Evolutionary conservation across 2,888 invertebrate species (phyloP).

Genomic region (Parasteatoda lunata): DNA sequence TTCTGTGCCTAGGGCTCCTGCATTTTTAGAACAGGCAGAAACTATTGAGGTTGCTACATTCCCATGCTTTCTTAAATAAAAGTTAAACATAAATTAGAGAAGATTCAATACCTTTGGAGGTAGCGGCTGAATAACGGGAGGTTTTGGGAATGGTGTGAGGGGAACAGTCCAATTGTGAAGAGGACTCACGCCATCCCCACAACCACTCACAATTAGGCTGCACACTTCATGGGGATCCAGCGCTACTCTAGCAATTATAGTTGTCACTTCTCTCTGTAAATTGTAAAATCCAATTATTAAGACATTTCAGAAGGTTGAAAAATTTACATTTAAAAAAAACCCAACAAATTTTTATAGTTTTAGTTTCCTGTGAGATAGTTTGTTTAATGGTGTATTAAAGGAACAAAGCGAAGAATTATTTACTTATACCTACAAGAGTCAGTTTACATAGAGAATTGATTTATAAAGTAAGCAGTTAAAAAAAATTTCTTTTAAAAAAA

Average conservation of each 20-base stretch:
- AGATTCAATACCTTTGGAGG: slow-evolving; percentile 55
- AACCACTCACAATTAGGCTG: slow-evolving; percentile 64
- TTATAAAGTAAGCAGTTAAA: too few relatives aligned
- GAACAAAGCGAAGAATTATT: too few relatives aligned
- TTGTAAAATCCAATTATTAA: too few relatives aligned
- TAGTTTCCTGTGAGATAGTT: too few relatives aligned
- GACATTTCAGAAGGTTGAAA: too few relatives aligned
- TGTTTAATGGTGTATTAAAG: too few relatives aligned
- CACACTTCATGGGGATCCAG: slow-evolving; percentile 69
- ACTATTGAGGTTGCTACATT: not conserved
- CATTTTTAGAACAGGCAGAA: not conserved
- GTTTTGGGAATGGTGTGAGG: slow-evolving; percentile 69
- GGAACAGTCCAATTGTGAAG: slow-evolving; percentile 70
- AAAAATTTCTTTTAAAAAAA: too few relatives aligned
- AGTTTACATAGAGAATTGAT: too few relatives aligned
- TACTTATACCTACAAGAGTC: too few relatives aligned
- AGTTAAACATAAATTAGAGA: not conserved
- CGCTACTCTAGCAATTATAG: slow-evolving; percentile 63
- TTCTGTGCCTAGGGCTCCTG: not conserved
- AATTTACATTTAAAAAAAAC: too few relatives aligned
- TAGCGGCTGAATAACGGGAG: slow-evolving; percentile 36
- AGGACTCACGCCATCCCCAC: slow-evolving; percentile 67
- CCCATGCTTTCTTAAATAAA: not conserved
- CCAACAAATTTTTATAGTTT: too few relatives aligned
- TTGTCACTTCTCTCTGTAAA: slow-evolving; percentile 68